A percentile compares a stretch with the other conserved stretches of the same genome.
Evolutionary conservation across 2,113 vertebrate species (phyloP).

Genomic region (Tiliqua scincoides): DNA sequence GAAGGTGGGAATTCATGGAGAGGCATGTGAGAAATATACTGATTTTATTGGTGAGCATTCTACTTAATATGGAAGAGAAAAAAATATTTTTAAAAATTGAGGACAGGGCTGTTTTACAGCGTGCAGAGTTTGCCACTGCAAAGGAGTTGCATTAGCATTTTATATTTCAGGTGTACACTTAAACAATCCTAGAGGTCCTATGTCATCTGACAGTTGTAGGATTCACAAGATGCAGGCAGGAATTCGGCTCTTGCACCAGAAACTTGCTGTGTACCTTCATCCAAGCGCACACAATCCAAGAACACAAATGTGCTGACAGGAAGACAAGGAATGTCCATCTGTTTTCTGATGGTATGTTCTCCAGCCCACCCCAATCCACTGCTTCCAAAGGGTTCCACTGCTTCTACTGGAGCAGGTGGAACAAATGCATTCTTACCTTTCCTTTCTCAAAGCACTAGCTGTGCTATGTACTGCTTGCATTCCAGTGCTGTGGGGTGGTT

Average conservation of each 20-base stretch:
- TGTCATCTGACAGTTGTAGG: not conserved
- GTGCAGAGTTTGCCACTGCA: no score
- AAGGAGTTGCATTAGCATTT: not conserved
- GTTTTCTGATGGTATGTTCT: no score
- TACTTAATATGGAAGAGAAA: not conserved
- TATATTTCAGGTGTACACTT: not conserved
- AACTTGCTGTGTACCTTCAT: not conserved
- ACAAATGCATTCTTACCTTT: no score
- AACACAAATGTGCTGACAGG: no score
- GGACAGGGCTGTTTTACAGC: not conserved
- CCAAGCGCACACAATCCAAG: no score
- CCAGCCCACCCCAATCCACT: no score
- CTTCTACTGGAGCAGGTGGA: no score
- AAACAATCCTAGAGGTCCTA: not conserved
- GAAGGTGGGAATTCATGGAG: conserved; percentile 14
- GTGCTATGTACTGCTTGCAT: no score
- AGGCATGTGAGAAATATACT: not conserved
- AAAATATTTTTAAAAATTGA: not conserved
- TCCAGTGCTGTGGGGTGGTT: no score
- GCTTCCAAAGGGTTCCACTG: no score
- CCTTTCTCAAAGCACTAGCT: no score
- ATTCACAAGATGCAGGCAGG: not conserved
- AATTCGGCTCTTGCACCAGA: not conserved
- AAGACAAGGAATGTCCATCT: no score
- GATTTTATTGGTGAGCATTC: not conserved